These are phyloP conservation scores for Agriotes lineatus DNA, from an alignment of 2,888 invertebrate species.

Conservation along the genomic window DNA sequence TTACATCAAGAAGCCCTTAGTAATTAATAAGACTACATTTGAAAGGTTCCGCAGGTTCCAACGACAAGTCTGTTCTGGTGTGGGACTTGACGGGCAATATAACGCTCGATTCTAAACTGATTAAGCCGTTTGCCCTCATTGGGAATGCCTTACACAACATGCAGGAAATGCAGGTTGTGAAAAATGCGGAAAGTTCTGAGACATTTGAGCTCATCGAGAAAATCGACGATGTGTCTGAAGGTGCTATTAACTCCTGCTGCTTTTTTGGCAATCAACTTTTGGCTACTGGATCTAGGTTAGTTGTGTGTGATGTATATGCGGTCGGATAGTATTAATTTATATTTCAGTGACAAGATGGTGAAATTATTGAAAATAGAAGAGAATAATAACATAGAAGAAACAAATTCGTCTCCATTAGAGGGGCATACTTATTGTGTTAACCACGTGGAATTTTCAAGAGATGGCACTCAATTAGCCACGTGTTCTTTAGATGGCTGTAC, in stretches of 20 bases:
- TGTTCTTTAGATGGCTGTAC: constrained; percentile 82
- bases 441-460: constrained; percentile 74
- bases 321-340: not conserved
- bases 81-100: constrained; percentile 78
- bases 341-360: constrained; percentile 69
- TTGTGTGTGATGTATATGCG: constrained; percentile 10
- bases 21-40: constrained; percentile 13
- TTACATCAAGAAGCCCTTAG: not conserved
- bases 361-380: constrained; percentile 65
- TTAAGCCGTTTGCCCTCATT: constrained; percentile 57
- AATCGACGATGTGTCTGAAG: constrained; percentile 68
- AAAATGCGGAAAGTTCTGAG: constrained; percentile 63
- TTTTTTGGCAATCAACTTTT: constrained; percentile 67
- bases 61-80: constrained; percentile 81
- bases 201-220: constrained; percentile 67
- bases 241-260: constrained; percentile 71
- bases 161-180: constrained; percentile 65
- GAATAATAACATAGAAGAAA: constrained; percentile 65
- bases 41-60: constrained; percentile 75
- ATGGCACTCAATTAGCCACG: constrained; percentile 74
- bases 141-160: constrained; percentile 49
- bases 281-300: constrained; percentile 71
- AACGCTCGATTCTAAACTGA: constrained; percentile 69
- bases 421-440: constrained; percentile 80
- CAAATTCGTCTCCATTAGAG: constrained; percentile 67